A percentile compares a stretch with the other conserved stretches of the same genome.
These are phyloP conservation scores for Pseudobourletiella spinata DNA, from an alignment of 1,140 invertebrate genomes.

Conservation along the genomic window DNA sequence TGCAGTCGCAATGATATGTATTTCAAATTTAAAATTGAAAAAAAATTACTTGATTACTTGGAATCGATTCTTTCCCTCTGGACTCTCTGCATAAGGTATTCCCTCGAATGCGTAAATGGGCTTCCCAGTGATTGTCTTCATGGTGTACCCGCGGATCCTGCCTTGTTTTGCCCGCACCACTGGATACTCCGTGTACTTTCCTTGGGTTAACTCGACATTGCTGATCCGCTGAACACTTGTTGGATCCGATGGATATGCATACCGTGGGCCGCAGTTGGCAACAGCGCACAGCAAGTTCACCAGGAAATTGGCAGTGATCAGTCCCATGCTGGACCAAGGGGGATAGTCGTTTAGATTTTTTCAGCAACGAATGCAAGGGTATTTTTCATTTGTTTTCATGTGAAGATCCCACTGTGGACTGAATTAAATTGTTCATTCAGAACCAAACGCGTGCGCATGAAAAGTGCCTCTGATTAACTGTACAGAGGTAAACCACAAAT, in stretches of 20 bases:
- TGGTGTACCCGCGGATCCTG: conserved; percentile 23
- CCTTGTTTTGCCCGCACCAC: conserved; percentile 10
- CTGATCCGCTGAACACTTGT: not conserved
- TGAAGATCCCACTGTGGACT: too few species aligned
- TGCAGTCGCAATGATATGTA: not conserved
- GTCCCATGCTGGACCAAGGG: too few species aligned
- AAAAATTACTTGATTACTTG: too few species aligned
- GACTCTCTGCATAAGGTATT: conserved; percentile 24
- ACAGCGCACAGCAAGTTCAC: conserved; percentile 24
- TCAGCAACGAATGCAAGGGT: too few species aligned
- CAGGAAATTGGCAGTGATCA: too few species aligned
- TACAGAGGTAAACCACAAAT: too few species aligned
- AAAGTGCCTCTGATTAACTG: too few species aligned
- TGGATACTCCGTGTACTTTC: not conserved
- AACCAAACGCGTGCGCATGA: too few species aligned
- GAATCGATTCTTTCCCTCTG: not conserved
- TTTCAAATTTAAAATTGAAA: not conserved
- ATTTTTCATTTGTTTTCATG: too few species aligned
- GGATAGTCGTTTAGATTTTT: too few species aligned
- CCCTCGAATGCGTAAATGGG: conserved; percentile 30
- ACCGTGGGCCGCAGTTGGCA: conserved; percentile 3
- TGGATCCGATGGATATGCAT: not conserved
- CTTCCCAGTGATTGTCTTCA: conserved; percentile 18
- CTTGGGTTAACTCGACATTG: not conserved
- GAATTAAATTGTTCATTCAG: too few species aligned